Evolutionary conservation across 2,113 vertebrate species (phyloP), one percentile per base, ranked within the genome.

Genomic region (Lethenteron camtschaticum): DNA sequence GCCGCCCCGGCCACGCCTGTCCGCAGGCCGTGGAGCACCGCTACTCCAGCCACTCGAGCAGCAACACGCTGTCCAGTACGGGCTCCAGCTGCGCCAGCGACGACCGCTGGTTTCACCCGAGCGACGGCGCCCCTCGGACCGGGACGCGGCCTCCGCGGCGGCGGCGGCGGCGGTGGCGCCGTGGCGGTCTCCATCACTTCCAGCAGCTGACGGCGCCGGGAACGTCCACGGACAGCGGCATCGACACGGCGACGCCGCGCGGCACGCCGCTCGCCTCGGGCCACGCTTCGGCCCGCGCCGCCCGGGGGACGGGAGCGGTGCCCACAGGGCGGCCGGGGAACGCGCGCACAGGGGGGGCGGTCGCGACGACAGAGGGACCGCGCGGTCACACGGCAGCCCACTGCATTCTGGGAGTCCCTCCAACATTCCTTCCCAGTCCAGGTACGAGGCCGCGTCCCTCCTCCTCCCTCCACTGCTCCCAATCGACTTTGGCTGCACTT

Each of bases 1-100:
- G 41, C 41, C 6, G 41, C 41, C 41, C 6, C 41, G 41, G 3
- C 41, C 41, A 41, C 41, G 6, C 6, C 41, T 66, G 63, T 11
- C 24, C 63, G n/a, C 76, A 97, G 92, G 78, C 78, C 8, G 89
- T 16, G 24, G 63, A 95, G 24, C 85, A 84, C 76, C 87, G 86
- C 69, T 94, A 96, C 75, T 96, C 90, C 55, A 92, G 90, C 80
- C 90, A 96, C 77, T 96, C 90, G 55, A 94, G 90, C 81, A 94
- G 90, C 83, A 96, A 92, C 1, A 86, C 91, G 2, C 87, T 92
- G 10, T 95, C 90, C 80, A 95, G 88, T 79, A 89, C 86, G 2
- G 89, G 88, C 1, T 94, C 90, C 18, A 91, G 89, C 0, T 81
- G 85, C 73, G 89, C 92, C 79, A 96, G 90, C 1, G 90, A 96